Conservation (phyloP, 1,140 invertebrate species). For the Leptoteleia sp. region DNA sequence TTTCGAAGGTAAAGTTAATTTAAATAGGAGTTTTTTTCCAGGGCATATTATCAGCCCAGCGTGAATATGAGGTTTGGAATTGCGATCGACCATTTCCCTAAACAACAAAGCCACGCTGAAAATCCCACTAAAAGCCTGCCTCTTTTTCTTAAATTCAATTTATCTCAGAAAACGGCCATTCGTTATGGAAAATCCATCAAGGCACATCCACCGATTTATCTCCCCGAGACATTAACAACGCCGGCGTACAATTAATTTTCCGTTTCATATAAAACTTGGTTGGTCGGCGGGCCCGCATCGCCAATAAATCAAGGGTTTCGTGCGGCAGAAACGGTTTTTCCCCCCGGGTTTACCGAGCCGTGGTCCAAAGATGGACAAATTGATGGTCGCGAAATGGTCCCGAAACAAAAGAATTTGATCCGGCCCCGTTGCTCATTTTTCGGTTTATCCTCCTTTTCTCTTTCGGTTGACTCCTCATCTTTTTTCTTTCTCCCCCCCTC, state of each 20-base stretch:
- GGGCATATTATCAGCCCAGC: too few relatives aligned
- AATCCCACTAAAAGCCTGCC: not conserved
- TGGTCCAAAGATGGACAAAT: constrained; percentile 34
- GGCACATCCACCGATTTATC: constrained; percentile 9
- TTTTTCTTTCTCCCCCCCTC: not conserved
- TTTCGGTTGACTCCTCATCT: too few relatives aligned
- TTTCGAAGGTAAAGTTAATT: too few relatives aligned
- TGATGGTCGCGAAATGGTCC: constrained; percentile 29
- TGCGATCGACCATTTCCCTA: not conserved
- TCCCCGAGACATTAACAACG: not conserved
- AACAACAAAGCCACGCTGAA: not conserved
- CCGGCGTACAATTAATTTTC: constrained; percentile 22
- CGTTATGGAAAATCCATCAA: constrained; percentile 15
- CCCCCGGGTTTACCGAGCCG: not conserved
- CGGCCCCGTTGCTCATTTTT: too few relatives aligned
- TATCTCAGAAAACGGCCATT: constrained; percentile 6
- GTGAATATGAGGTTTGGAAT: too few relatives aligned
- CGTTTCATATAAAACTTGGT: constrained; percentile 19
- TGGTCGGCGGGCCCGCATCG: not conserved
- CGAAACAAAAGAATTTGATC: constrained; percentile 32
- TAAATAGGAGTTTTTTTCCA: too few relatives aligned
- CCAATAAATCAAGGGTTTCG: constrained; percentile 17
- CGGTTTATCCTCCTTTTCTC: too few relatives aligned
- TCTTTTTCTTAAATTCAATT: constrained; percentile 4
- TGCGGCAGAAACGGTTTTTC: constrained; percentile 10